Base-by-base conservation (phyloP, 2,113 vertebrate species). In the Eudyptes chrysolophus region DNA sequence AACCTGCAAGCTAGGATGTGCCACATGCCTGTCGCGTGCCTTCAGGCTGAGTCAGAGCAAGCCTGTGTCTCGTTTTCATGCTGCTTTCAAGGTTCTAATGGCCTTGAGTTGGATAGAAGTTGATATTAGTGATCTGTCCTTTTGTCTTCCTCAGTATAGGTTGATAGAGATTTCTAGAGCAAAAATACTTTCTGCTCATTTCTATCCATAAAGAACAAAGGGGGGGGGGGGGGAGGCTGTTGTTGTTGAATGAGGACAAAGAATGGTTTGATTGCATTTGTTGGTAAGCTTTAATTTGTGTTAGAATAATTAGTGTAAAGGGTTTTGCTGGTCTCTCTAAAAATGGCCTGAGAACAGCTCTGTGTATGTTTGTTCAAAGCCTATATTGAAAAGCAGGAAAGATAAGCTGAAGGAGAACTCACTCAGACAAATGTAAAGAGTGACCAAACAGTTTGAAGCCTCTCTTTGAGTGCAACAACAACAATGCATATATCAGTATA, bases 1-100 rank as follows among this genome's bases (percentile, higher is more conserved):
- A 42, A 27, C 7, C 49, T 40, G 27, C 7, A 3, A 8, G n/a
- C 18, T 49, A 14, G 86, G 21, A 49, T 1, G 3, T 29, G 77
- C 52, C 26, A 9, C 2, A 1, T 21, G 78, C 42, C 52, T 34
- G 34, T 36, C 3, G 6, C 2, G 1, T 26, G 40, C 61, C 46
- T 48, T 11, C 30, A 17, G 71, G 71, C 61, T 49, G 62, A 52
- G 44, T 20, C 68, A 27, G 72, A 16, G 38, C 68, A 8, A 62
- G 55, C 14, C 70, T 42, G 40, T 0, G 0, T 60, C 36, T 65
- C 2, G 7, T 14, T 57, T 19, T 9, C 57, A 2, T 2, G 2
- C 48, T 40, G 84, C 75, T n/a, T 5, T 6, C 14, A 16, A 40
- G 69, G 49, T 22, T 46, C 54, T 60, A 70, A 13, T 16, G 27